Evolutionary conservation across 2,888 invertebrate species (phyloP).

Genomic region (Phaonia tiefii): DNA sequence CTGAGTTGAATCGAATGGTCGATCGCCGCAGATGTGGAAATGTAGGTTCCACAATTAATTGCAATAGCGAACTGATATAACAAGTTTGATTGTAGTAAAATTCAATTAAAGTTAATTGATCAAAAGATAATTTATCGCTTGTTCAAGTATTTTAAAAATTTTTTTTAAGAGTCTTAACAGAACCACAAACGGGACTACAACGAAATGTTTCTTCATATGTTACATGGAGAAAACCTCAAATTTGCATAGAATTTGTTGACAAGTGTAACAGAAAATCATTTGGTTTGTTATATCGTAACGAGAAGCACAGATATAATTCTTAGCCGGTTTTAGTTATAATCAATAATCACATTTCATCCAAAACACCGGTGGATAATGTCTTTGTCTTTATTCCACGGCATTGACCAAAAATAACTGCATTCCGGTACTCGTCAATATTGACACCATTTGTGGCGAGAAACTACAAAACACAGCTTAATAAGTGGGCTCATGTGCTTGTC

Average conservation of each 20-base stretch:
- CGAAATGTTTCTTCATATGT: no score
- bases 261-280: no score
- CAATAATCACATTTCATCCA: slow-evolving; percentile 45
- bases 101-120: slow-evolving; percentile 18
- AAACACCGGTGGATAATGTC: slow-evolving; percentile 27
- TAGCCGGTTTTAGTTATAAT: slow-evolving; percentile 39
- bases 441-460: slow-evolving; percentile 48
- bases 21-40: neutral
- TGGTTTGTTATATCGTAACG: no score
- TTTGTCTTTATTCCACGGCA: neutral
- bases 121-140: slow-evolving; percentile 23
- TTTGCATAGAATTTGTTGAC: neutral
- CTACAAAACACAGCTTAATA: neutral
- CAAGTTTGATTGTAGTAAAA: slow-evolving; percentile 22
- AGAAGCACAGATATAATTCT: neutral
- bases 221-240: neutral
- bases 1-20: neutral
- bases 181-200: no score
- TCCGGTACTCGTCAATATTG: slow-evolving; percentile 58
- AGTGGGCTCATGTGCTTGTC: slow-evolving; percentile 47
- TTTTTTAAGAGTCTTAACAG: no score
- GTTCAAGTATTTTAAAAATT: neutral
- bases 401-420: slow-evolving; percentile 23
- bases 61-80: neutral
- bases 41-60: slow-evolving; percentile 15